Base-by-base conservation (phyloP, 2,797 vertebrate species). In the Schizothorax lantsangensis region DNA sequence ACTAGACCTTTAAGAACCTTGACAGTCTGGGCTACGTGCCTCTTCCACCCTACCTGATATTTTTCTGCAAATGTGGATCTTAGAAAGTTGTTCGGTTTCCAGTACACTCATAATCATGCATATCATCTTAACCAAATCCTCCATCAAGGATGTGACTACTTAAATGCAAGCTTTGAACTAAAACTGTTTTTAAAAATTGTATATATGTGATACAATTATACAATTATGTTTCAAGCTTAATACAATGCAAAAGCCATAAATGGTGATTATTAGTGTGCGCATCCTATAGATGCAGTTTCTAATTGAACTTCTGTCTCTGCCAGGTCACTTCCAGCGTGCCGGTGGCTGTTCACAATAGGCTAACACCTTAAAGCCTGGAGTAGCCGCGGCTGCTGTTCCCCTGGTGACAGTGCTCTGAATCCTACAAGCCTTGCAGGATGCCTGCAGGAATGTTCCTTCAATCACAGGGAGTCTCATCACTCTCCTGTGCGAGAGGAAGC, bases 1-100 rank as follows among this genome's bases (percentile, higher is more conserved):
- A 99, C 96, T 98, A 98, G 97, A 97, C 96, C 97, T 98, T 98
- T 98, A 98, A 98, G 97, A 98, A 97, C 96, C 97, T 96, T 97
- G 97, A 98, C 97, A 97, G 97, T 30, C 83, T 96, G 94, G 94
- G 95, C 95, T 94, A 95, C 96, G 94, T 96, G 91, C 88, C 91
- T 93, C 89, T 89, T 91, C 88, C 89, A 89, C 82, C 86, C 88
- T 91, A 91, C 93, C 87, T 85, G 82, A 91, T 93, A 91, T 93
- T 95, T 96, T 96, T 96, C 94, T 94, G 94, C 97, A 97, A 95
- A 96, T 96, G 96, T 96, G 92, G 96, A 96, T 95, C 68, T 95
- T 92, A 93, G 90, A 91, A 93, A 84, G 91, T 93, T 93, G 72
- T 93, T 92, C 66, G 38, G 14, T 64, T 88, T 91, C 43, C 91